phyloP scores from a whole-genome alignment of 2,888 invertebrate species.

The Lepidocyrtoides sp. region DNA sequence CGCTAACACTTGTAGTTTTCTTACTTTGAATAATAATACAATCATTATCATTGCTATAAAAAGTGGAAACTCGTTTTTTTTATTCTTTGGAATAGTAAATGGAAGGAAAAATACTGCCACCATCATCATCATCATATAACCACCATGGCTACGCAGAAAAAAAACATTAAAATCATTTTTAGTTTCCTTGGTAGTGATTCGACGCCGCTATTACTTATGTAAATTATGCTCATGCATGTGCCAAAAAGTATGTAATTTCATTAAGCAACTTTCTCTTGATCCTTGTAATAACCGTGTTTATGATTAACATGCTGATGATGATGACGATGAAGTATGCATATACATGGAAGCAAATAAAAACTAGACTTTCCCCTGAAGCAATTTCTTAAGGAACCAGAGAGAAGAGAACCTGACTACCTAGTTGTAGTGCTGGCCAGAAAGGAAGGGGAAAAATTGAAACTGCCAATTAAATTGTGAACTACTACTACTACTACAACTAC shows the following conservation, averaged over 20 bases:
- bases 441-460: not conserved
- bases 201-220: constrained; percentile 17
- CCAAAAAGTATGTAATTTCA: constrained; percentile 55
- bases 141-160: not conserved
- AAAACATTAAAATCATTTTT: constrained; percentile 17
- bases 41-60: not conserved
- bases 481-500: not conserved
- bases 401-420: too few species aligned
- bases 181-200: constrained; percentile 22
- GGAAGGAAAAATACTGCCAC: constrained; percentile 24
- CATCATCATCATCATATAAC: not conserved
- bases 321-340: not conserved
- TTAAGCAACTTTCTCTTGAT: constrained; percentile 58
- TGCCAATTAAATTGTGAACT: constrained; percentile 27
- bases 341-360: too few species aligned
- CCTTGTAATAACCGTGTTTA: constrained; percentile 61
- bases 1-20: not conserved
- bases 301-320: constrained; percentile 46
- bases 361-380: too few species aligned
- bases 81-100: not conserved
- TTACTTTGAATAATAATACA: constrained; percentile 35
- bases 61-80: constrained; percentile 8
- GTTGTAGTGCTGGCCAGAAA: not conserved
- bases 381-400: not conserved
- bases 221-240: constrained; percentile 52